Evolutionary conservation across 2,113 vertebrate genomes (phyloP), one percentile per base, ranked within the genome.

Genomic region (Periophthalmodon schlosseri): DNA sequence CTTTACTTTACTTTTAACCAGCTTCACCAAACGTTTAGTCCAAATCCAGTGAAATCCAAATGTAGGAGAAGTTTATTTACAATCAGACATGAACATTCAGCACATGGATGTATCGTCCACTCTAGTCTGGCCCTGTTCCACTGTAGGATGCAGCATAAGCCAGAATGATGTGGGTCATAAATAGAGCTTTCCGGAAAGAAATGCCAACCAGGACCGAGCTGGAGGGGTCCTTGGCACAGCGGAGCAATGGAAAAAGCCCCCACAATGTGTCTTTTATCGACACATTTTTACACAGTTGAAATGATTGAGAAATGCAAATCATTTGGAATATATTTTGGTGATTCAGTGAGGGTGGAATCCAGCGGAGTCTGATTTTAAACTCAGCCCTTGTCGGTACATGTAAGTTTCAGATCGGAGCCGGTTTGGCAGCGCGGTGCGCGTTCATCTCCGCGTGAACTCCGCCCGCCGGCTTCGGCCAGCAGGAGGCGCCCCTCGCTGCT

Each of bases 351-450:
- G 11, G 18, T 64, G 16, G 33, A 39, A 39, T 64, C 60, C 60
- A 14, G 23, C 1, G 21, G 58, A 33, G 58, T 61, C 14, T 61
- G 24, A 61, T 33, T 60, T 24, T 16, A 61, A 61, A 33, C 15
- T 33, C 16, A 76, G 76, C 63, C 34, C 74, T 73, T 54, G 64
- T 80, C 72, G 75, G 65, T 73, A 21, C 61, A 33, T 77, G 83
- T 81, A 84, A 70, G 76, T 79, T 70, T 77, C 75, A 77, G 69
- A 78, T 72, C 66, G 67, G 49, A 83, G 50, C 70, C 77, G 80
- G 73, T 76, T 70, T 60, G 68, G 68, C 84, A 75, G 79, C 76
- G 71, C 69, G 74, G 78, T 28, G 74, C 76, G 46, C 47, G 71
- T 63, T 71, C 44, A 65, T 69, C 70, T 68, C 61, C 34, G 18